Evolutionary conservation across 2,797 vertebrate genomes (phyloP).

Genomic region (Ptychobarbus kaznakovi): DNA sequence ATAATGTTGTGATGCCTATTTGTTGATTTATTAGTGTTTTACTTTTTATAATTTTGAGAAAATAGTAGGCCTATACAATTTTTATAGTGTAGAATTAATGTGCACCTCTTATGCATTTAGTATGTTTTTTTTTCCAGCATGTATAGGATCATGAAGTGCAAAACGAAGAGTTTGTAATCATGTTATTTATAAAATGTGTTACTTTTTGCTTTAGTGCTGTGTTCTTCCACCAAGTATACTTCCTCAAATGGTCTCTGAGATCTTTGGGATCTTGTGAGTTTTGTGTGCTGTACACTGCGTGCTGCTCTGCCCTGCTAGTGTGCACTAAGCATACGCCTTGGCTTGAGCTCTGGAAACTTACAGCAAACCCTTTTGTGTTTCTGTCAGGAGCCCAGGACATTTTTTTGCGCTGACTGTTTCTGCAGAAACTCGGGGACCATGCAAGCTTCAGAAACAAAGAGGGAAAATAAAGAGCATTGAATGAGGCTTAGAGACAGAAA

Average conservation of each 20-base stretch:
- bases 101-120: neutral
- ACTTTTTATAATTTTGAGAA: neutral
- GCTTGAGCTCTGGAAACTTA: constrained; percentile 62
- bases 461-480: constrained; percentile 45
- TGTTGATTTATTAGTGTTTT: neutral
- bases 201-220: neutral
- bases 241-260: neutral
- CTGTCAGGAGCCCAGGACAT: constrained; percentile 58
- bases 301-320: constrained; percentile 63
- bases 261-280: constrained; percentile 45
- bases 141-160: neutral
- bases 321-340: constrained; percentile 45
- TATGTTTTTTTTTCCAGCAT: neutral
- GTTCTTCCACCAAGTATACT: neutral
- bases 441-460: constrained; percentile 55
- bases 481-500: constrained; percentile 39
- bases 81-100: neutral
- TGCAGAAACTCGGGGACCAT: constrained; percentile 51
- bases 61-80: neutral
- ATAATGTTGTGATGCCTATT: neutral
- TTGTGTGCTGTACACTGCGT: constrained; percentile 53
- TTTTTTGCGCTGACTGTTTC: constrained; percentile 63
- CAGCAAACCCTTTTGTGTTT: constrained; percentile 65
- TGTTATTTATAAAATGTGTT: neutral
- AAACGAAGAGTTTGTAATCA: neutral